Conservation (phyloP, 2,888 invertebrate species). For the Elmis aenea region DNA sequence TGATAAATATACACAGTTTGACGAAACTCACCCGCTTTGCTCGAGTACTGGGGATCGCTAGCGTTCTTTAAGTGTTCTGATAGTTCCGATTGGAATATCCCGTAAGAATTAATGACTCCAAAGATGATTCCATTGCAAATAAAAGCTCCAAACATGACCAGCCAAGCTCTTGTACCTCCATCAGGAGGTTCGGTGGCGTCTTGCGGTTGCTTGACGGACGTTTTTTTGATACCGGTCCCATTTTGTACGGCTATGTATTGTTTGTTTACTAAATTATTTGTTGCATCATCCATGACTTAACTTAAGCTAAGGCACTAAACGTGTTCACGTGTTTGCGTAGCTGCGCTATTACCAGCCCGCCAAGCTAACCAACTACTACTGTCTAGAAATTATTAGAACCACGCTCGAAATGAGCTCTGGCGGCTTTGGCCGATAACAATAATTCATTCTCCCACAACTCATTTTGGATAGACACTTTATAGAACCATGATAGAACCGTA, state of each 20-base stretch:
- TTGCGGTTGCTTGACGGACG: slow-evolving; percentile 4
- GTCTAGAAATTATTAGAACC: slow-evolving; percentile 5
- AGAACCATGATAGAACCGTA: too few relatives aligned
- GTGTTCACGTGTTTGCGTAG: background rate
- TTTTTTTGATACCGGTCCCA: slow-evolving; percentile 10
- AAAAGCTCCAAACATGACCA: slow-evolving; percentile 79
- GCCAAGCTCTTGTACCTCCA: slow-evolving; percentile 75
- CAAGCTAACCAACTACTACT: slow-evolving; percentile 4
- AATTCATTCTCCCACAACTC: too few relatives aligned
- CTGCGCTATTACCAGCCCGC: too few relatives aligned
- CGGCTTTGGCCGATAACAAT: slow-evolving; percentile 4
- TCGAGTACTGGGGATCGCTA: slow-evolving; percentile 66
- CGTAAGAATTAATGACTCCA: slow-evolving; percentile 86
- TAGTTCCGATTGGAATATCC: slow-evolving; percentile 71
- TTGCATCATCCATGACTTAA: slow-evolving; percentile 15
- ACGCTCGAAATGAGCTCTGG: slow-evolving; percentile 3
- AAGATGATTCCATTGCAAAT: slow-evolving; percentile 86
- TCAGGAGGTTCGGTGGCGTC: slow-evolving; percentile 58
- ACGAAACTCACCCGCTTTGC: slow-evolving; percentile 74
- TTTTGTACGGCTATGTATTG: slow-evolving; percentile 12
- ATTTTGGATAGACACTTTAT: too few relatives aligned
- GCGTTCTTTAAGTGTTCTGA: slow-evolving; percentile 57
- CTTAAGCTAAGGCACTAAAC: background rate
- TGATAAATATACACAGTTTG: too few relatives aligned
- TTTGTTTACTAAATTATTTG: slow-evolving; percentile 11